These are phyloP conservation scores for Rhynchomys soricoides DNA, from an alignment of 2,113 vertebrate species.

Conservation along the genomic window DNA sequence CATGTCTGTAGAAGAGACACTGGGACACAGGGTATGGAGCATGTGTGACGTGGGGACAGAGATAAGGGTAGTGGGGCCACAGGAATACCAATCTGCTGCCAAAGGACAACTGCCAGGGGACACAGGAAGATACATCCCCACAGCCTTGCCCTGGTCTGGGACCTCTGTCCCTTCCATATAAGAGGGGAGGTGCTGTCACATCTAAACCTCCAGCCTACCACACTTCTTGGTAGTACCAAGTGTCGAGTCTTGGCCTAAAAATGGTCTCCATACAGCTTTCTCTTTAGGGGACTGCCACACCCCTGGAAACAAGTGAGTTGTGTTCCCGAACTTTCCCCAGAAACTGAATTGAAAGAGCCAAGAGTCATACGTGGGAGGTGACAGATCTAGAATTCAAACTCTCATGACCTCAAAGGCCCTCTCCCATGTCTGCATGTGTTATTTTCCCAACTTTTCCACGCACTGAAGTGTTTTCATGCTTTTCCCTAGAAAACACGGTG, in stretches of 20 bases:
- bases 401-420: too few relatives aligned
- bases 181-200: background rate
- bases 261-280: fast-evolving
- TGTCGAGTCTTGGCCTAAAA: background rate
- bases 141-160: too few relatives aligned
- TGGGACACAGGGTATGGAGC: background rate
- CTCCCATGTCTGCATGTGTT: fast-evolving
- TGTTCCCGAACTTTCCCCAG: background rate
- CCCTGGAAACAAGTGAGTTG: fast-evolving
- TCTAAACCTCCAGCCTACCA: background rate
- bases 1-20: background rate
- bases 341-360: background rate
- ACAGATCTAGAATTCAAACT: background rate
- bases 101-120: background rate
- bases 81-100: background rate
- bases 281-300: too few relatives aligned
- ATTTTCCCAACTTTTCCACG: background rate
- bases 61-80: fast-evolving
- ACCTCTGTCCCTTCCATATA: background rate
- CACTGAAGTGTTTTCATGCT: background rate
- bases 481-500: background rate
- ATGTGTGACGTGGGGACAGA: fast-evolving
- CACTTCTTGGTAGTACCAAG: background rate
- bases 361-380: fast-evolving
- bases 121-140: background rate